Base-by-base conservation (phyloP, 2,113 vertebrate species). In the Melozone crissalis region DNA sequence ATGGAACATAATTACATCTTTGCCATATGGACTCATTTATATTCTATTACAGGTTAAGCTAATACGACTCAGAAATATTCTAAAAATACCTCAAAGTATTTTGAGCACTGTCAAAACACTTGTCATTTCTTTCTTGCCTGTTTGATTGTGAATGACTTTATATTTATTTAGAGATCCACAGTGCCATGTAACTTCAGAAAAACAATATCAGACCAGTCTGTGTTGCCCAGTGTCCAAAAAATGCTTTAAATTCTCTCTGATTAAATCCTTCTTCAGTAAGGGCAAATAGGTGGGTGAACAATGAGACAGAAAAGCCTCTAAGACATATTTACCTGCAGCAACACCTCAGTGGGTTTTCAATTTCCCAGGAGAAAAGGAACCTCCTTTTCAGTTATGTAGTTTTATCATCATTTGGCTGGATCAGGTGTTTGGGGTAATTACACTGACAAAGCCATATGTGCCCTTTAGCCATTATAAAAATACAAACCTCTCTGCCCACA, bases 31-130 rank as follows among this genome's bases (percentile, higher is more conserved):
- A 96, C 97, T 98, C 97, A 97, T 98, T 98, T 98, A 98, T 98
- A 98, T 98, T 98, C 98, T 98, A 97, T 98, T 98, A 98, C 98
- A 98, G 98, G 98, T 98, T 98, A 98, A 98, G 97, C 97, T 98
- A 98, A 98, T 98, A 98, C 59, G 43, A 97, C 96, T 97, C 95
- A 97, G 97, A 97, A 98, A 98, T 98, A 98, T 82, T 97, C 98
- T 98, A 98, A 98, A 97, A 98, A 98, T 97, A 97, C 97, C 97
- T 98, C 97, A 97, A 97, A 98, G 96, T 97, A 96, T 97, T 98
- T 96, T 91, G 91, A 97, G 93, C 96, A 87, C 96, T 97, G 97
- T 97, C 97, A 98, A 97, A 98, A 97, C 92, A 95, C 96, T 97
- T 98, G 97, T 95, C 95, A 98, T 97, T 97, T 97, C 95, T 97